Evolutionary conservation across 2,113 vertebrate species (phyloP).

Genomic region (Mormoops blainvillei): DNA sequence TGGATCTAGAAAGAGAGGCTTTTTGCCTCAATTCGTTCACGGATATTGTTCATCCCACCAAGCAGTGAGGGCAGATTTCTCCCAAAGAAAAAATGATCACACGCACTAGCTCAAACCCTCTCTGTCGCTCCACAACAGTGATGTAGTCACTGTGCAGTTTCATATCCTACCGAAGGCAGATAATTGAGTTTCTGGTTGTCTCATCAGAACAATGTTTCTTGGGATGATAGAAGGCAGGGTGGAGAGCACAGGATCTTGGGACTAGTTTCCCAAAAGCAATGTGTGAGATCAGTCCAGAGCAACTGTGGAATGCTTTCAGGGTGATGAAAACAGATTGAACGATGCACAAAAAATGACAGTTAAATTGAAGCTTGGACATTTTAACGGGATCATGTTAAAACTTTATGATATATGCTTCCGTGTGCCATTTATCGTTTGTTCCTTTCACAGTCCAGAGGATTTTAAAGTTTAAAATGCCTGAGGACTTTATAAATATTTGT

Average conservation of each 20-base stretch:
- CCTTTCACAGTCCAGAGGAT: background rate
- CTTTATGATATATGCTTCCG: background rate
- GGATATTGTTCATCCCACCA: background rate
- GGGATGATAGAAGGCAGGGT: background rate
- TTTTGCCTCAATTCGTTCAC: background rate
- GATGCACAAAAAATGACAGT: background rate
- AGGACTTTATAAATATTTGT: background rate
- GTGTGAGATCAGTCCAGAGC: background rate
- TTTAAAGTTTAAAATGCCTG: background rate
- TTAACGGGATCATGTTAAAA: constrained; percentile 30
- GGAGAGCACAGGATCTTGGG: background rate
- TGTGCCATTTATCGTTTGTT: background rate
- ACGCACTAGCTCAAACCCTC: background rate
- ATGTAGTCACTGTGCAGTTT: background rate
- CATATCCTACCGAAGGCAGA: background rate
- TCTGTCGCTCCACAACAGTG: background rate
- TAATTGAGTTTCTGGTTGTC: background rate
- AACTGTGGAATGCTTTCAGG: constrained; percentile 4
- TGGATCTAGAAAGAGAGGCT: background rate
- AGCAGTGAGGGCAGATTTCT: background rate
- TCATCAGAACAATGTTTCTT: background rate
- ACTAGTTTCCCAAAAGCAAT: constrained; percentile 27
- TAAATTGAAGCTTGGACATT: background rate
- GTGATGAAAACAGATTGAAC: background rate
- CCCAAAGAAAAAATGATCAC: background rate